A percentile compares a stretch with the other conserved stretches of the same genome.
These are phyloP conservation scores for Drosophila yakuba DNA, from an alignment of 1,140 invertebrate genomes.

Conservation along the genomic window DNA sequence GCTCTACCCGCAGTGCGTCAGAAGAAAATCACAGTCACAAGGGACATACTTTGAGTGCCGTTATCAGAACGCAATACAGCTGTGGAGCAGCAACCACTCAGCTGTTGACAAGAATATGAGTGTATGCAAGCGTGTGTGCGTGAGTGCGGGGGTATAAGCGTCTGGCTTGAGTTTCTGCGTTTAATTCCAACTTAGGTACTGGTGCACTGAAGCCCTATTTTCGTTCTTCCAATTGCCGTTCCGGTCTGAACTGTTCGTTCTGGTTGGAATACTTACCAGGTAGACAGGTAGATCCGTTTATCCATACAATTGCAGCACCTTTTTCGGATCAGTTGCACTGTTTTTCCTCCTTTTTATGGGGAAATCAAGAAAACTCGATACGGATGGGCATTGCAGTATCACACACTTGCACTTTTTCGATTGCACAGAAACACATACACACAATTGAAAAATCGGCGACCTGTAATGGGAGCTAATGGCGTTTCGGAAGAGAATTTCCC, in stretches of 20 bases:
- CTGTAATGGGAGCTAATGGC: slow-evolving; percentile 12
- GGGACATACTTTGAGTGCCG: slow-evolving; percentile 11
- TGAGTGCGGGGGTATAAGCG: slow-evolving; percentile 9
- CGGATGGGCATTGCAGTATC: slow-evolving; percentile 65
- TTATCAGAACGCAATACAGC: slow-evolving; percentile 39
- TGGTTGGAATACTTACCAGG: slow-evolving; percentile 40
- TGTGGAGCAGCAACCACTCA: slow-evolving; percentile 30
- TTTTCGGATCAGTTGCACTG: slow-evolving; percentile 25
- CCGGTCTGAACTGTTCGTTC: slow-evolving; percentile 23
- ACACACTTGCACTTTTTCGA: slow-evolving; percentile 27
- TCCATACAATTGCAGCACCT: slow-evolving; percentile 45
- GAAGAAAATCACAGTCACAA: not conserved
- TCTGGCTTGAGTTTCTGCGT: slow-evolving; percentile 24
- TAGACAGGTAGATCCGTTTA: slow-evolving; percentile 33
- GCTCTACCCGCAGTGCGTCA: slow-evolving; percentile 4
- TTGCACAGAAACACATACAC: slow-evolving; percentile 12
- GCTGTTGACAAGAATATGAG: slow-evolving; percentile 4
- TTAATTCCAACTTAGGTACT: slow-evolving; percentile 11
- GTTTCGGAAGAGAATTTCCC: slow-evolving; percentile 5
- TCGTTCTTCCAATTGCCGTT: slow-evolving; percentile 17
- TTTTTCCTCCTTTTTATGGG: slow-evolving; percentile 30
- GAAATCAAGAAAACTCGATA: slow-evolving; percentile 77
- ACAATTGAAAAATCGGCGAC: not conserved
- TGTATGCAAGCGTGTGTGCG: not conserved
- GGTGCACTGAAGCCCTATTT: slow-evolving; percentile 11